Conservation (phyloP, 2,888 invertebrate genomes). For the Myopa testacea region DNA sequence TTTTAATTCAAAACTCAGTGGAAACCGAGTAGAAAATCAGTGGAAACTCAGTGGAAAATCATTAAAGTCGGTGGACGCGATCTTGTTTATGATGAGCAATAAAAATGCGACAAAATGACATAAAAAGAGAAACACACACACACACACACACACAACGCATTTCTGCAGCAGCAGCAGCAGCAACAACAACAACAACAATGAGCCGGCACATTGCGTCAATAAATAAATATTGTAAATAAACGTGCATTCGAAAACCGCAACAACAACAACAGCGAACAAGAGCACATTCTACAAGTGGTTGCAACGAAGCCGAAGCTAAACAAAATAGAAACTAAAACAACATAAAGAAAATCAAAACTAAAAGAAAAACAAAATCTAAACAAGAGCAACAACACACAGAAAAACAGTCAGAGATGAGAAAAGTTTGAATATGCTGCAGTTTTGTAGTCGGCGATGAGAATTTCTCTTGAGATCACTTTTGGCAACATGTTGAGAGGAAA, state of each 20-base stretch:
- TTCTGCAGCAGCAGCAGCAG: conserved; percentile 13
- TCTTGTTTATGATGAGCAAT: neutral
- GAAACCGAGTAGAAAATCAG: neutral
- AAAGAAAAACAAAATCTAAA: neutral
- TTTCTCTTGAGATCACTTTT: conserved; percentile 2
- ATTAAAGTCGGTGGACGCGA: neutral
- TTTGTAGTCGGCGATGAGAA: neutral
- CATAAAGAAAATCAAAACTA: neutral
- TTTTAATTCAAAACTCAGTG: neutral
- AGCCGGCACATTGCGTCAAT: conserved; percentile 32
- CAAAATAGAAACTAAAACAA: neutral
- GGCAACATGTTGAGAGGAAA: conserved; percentile 11
- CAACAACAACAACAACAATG: conserved; percentile 1
- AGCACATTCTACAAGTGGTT: conserved; percentile 14
- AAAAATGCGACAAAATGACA: neutral
- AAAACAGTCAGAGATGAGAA: too few relatives aligned
- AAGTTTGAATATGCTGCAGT: too few relatives aligned
- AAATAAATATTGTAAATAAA: conserved; percentile 12
- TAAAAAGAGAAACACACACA: too few relatives aligned
- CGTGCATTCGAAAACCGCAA: neutral
- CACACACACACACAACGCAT: too few relatives aligned
- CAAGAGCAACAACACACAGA: too few relatives aligned
- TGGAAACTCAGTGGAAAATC: neutral
- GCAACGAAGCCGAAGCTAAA: neutral
- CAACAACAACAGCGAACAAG: conserved; percentile 1